phyloP scores from a whole-genome alignment of 2,888 invertebrate species.

The Oligia strigilis region DNA sequence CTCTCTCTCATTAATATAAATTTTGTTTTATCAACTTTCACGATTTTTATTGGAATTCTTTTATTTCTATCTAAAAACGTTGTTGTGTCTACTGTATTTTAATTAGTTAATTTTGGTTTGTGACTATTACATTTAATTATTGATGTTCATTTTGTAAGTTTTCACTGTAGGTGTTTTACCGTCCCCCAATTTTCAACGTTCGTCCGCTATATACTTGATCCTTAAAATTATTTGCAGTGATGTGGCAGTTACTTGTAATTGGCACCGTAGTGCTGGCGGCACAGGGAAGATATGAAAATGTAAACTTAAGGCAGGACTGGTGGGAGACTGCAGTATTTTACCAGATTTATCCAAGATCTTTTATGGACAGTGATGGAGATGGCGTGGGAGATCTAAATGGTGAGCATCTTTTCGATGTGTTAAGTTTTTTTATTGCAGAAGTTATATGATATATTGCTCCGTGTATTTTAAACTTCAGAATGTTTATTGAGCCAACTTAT shows the following conservation, averaged over 20 bases:
- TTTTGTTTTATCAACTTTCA: neutral
- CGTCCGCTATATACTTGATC: neutral
- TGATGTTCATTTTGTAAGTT: neutral
- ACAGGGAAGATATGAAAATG: slow-evolving; percentile 75
- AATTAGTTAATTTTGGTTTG: neutral
- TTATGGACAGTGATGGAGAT: slow-evolving; percentile 94
- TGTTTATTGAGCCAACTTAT: neutral
- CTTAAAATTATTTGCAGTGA: slow-evolving; percentile 64
- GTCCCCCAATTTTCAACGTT: neutral
- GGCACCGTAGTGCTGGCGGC: slow-evolving; percentile 62
- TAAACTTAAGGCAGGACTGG: slow-evolving; percentile 91
- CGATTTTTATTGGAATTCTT: neutral
- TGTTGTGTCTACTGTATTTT: neutral
- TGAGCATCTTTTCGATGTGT: slow-evolving; percentile 62
- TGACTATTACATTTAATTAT: neutral
- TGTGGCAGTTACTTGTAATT: slow-evolving; percentile 75
- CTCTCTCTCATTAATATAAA: neutral
- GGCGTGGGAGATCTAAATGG: slow-evolving; percentile 92
- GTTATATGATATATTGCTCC: neutral
- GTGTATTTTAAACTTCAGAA: neutral
- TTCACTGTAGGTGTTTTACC: neutral
- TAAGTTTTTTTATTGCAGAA: neutral
- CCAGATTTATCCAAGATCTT: slow-evolving; percentile 95
- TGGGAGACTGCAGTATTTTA: slow-evolving; percentile 94
- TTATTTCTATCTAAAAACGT: neutral